These are phyloP conservation scores for Eristalis tenax DNA, from an alignment of 2,888 invertebrate species.

Conservation along the genomic window DNA sequence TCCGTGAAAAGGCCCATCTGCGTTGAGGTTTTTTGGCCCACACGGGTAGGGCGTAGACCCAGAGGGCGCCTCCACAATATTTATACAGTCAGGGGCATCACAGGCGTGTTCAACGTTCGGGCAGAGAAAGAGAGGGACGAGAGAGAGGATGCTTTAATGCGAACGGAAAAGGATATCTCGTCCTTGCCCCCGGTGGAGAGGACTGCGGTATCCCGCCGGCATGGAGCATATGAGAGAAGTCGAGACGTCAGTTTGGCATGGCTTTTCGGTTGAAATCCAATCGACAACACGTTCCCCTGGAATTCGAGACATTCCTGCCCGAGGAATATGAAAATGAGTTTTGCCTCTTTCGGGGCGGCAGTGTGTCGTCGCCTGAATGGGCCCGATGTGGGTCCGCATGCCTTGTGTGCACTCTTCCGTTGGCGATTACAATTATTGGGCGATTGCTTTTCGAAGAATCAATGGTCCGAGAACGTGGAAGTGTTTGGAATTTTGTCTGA, in stretches of 20 bases:
- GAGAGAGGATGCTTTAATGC: slow-evolving; percentile 18
- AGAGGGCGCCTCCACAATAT: slow-evolving; percentile 12
- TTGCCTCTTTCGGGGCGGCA: not conserved
- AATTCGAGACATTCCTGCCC: not conserved
- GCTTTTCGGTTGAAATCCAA: slow-evolving; percentile 41
- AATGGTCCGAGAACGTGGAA: slow-evolving; percentile 30
- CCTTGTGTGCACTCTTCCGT: slow-evolving; percentile 48
- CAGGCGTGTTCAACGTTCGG: slow-evolving; percentile 1
- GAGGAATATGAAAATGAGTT: slow-evolving; percentile 46
- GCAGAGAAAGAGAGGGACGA: too few species aligned
- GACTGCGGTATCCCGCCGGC: not conserved
- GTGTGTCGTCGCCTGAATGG: not conserved
- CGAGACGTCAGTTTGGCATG: slow-evolving; percentile 41
- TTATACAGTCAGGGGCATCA: slow-evolving; percentile 10
- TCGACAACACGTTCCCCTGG: slow-evolving; percentile 21
- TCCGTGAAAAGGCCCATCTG: slow-evolving; percentile 3
- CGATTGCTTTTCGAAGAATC: slow-evolving; percentile 45
- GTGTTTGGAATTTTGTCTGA: not conserved
- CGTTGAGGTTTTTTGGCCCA: not conserved
- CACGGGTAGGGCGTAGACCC: slow-evolving; percentile 2
- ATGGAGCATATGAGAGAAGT: slow-evolving; percentile 23
- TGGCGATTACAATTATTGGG: slow-evolving; percentile 54
- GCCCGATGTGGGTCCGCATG: not conserved
- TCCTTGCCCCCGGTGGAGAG: slow-evolving; percentile 12
- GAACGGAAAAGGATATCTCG: slow-evolving; percentile 33